phyloP scores from a whole-genome alignment of 2,113 vertebrate genomes.

The Pithys albifrons region DNA sequence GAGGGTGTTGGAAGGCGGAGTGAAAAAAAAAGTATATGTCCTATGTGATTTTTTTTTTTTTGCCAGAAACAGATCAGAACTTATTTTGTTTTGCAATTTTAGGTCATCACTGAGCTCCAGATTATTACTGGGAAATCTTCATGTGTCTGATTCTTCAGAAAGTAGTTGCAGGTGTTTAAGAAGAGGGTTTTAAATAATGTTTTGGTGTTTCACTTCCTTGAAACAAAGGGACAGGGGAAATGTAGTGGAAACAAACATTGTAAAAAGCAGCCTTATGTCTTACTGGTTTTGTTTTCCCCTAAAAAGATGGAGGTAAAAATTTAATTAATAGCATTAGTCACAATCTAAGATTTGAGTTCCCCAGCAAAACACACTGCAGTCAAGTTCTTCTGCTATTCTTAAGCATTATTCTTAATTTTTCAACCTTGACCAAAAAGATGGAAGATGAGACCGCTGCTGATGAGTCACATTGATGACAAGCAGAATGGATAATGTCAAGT shows the following conservation, averaged over 20 bases:
- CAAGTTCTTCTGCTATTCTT: constrained; percentile 64
- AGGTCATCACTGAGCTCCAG: background rate
- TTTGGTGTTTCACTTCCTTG: background rate
- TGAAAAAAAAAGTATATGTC: background rate
- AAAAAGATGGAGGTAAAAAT: constrained; percentile 39
- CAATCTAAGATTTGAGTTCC: background rate
- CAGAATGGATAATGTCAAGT: constrained; percentile 16
- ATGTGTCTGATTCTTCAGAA: background rate
- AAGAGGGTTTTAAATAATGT: background rate
- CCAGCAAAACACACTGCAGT: constrained; percentile 27
- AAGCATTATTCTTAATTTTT: constrained; percentile 37
- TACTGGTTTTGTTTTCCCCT: background rate
- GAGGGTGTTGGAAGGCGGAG: background rate
- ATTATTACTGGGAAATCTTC: background rate
- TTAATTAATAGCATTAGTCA: constrained; percentile 48
- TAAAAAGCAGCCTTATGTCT: background rate
- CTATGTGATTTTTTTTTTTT: background rate
- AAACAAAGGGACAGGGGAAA: background rate
- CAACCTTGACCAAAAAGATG: background rate
- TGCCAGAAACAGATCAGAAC: background rate
- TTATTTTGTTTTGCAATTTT: background rate
- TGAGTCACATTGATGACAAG: constrained; percentile 53
- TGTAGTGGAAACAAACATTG: background rate
- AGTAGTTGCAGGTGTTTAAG: background rate
- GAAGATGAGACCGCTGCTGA: constrained; percentile 44